Conservation (phyloP, 2,797 vertebrate species). For the Amblyraja radiata region DNA sequence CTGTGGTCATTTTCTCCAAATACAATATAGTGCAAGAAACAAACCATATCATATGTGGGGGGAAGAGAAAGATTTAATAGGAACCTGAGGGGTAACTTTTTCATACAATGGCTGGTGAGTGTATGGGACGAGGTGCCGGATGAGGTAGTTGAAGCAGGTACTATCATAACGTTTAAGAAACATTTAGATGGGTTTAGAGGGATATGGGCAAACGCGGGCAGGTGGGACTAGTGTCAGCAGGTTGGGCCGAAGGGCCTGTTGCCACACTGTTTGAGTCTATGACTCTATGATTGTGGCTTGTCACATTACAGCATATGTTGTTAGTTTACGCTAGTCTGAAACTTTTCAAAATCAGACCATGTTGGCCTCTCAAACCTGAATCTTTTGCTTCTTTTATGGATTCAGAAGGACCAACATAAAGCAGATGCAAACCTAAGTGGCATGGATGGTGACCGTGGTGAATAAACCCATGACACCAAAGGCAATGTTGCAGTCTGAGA, state of each 20-base stretch:
- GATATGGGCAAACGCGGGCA: no score
- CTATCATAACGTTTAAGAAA: no score
- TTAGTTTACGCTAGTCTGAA: not conserved
- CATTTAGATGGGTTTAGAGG: no score
- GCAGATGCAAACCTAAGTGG: not conserved
- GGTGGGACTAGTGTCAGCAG: no score
- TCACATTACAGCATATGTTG: no score
- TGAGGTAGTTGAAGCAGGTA: no score
- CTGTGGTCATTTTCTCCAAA: not conserved
- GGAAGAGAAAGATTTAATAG: no score
- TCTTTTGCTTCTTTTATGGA: not conserved
- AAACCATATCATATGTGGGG: not conserved
- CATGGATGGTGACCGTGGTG: not conserved
- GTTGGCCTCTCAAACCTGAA: not conserved
- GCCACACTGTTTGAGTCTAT: no score
- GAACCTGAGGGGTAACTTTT: no score
- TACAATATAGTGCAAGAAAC: not conserved
- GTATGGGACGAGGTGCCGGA: no score
- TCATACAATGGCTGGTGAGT: no score
- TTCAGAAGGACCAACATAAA: not conserved
- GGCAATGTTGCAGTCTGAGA: not conserved
- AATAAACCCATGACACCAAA: not conserved
- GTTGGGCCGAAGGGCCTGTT: no score
- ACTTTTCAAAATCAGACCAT: not conserved
- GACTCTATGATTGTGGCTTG: not conserved